Conservation (phyloP, 2,888 invertebrate genomes). For the Temnothorax ravouxi region DNA sequence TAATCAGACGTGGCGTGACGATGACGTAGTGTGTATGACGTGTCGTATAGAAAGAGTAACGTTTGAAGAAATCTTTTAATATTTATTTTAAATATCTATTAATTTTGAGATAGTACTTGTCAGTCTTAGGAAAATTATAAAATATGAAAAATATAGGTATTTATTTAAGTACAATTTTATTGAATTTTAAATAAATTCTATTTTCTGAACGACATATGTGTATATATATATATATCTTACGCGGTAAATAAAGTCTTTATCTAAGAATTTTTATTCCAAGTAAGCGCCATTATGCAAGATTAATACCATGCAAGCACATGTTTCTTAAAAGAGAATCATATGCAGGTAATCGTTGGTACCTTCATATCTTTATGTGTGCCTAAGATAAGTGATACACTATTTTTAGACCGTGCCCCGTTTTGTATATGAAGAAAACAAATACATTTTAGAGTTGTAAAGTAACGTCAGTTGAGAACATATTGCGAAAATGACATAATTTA, state of each 20-base stretch:
- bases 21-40: neutral
- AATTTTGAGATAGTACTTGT: neutral
- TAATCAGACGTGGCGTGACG: conserved; percentile 11
- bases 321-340: conserved; percentile 27
- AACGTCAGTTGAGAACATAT: neutral
- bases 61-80: neutral
- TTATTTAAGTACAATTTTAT: neutral
- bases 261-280: conserved; percentile 2
- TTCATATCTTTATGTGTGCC: conserved; percentile 23
- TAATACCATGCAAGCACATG: conserved; percentile 1
- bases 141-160: neutral
- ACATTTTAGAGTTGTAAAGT: neutral
- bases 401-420: conserved; percentile 18
- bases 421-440: conserved; percentile 1
- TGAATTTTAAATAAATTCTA: neutral
- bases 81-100: neutral
- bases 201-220: neutral
- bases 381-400: conserved; percentile 39
- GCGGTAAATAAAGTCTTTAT: neutral
- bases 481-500: neutral
- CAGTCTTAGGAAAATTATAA: neutral
- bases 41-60: neutral
- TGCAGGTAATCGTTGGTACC: conserved; percentile 20
- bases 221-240: neutral
- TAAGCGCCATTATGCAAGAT: conserved; percentile 12